Conservation (phyloP, 2,797 vertebrate genomes). For the Scyliorhinus canicula region DNA sequence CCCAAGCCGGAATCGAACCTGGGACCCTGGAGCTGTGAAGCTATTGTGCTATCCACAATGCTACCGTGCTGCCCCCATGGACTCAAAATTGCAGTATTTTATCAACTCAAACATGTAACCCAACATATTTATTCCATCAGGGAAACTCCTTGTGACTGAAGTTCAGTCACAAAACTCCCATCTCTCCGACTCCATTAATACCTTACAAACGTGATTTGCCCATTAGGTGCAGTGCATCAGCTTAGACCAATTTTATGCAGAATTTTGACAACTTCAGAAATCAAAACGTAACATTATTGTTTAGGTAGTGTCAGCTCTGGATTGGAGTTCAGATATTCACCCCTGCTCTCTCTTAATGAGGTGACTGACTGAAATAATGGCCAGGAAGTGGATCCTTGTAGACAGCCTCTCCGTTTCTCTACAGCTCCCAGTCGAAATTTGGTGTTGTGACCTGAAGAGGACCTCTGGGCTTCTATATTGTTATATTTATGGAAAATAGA, state of each 20-base stretch:
- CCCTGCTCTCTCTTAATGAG: background rate
- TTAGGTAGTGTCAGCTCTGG: background rate
- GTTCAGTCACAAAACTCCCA: background rate
- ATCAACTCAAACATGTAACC: background rate
- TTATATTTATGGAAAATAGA: background rate
- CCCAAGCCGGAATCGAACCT: too few relatives aligned
- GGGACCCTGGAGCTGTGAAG: too few relatives aligned
- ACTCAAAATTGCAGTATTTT: background rate
- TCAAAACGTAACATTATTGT: background rate
- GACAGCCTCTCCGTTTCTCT: background rate
- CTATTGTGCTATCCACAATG: too few relatives aligned
- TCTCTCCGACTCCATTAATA: too few relatives aligned
- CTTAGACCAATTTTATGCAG: background rate
- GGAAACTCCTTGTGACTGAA: background rate
- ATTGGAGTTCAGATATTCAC: background rate
- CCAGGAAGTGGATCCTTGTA: background rate
- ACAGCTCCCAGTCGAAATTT: background rate
- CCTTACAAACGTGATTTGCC: background rate
- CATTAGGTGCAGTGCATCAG: background rate
- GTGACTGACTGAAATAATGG: background rate
- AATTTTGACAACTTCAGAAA: slow-evolving; percentile 23
- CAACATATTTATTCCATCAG: background rate
- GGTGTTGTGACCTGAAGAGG: background rate
- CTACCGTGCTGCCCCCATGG: too few relatives aligned
- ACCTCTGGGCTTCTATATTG: background rate